Evolutionary conservation across 2,888 invertebrate species (phyloP), one percentile per base, ranked within the genome.

Genomic region (Leistus spinibarbis): DNA sequence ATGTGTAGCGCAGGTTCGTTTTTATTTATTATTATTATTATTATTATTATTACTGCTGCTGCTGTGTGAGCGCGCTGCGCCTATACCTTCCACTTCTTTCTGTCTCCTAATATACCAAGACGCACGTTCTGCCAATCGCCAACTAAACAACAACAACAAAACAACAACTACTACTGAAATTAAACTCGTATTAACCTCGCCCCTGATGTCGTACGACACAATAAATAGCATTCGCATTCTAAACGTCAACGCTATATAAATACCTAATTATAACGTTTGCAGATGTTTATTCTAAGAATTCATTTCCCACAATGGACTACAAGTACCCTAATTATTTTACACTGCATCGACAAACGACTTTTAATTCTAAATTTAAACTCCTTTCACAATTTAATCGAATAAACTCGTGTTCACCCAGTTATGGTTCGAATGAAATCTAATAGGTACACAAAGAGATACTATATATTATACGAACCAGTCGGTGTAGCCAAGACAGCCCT

Each of bases 1-100:
- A 73, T 67, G 67, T 73, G 60, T 73, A 66, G 22, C 73, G 60
- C 60, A 16, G 56, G 64, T 20, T 22, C 64, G 56, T 72, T 72
- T 73, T 73, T 73, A 67, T 67, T 73, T 67, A 73, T 73, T 73
- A 73, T 73, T 73, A 71, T n/a, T n/a, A n/a, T n/a, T n/a, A n/a
- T n/a, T n/a, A n/a, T n/a, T n/a, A n/a, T n/a, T n/a, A n/a, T n/a
- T n/a, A n/a, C n/a, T n/a, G n/a, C n/a, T n/a, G n/a, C n/a, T n/a
- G n/a, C n/a, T n/a, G n/a, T n/a, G n/a, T n/a, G n/a, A n/a, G n/a
- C n/a, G n/a, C n/a, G n/a, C n/a, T n/a, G n/a, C n/a, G n/a, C 40
- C 40, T 40, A 40, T 40, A 40, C 40, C 40, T 10, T n/a, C n/a
- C n/a, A n/a, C n/a, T n/a, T 7, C 13, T 40, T 40, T 40, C 40